phyloP scores from a whole-genome alignment of 2,113 vertebrate species.

The Melierax canorus region DNA sequence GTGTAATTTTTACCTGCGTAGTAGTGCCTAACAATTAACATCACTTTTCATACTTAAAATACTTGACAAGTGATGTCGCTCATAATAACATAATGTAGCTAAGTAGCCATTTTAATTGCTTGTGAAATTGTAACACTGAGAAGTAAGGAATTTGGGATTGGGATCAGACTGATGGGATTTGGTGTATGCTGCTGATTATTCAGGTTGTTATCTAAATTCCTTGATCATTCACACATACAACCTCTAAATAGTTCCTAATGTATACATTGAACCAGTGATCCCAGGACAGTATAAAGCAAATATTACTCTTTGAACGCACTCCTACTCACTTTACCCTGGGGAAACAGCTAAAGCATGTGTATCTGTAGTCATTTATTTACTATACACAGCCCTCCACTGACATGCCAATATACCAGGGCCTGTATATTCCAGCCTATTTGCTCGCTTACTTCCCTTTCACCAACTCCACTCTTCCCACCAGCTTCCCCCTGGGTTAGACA shows the following conservation, averaged over 20 bases:
- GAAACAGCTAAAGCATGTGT: background rate
- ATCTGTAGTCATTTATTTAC: background rate
- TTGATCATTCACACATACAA: background rate
- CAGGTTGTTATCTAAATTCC: background rate
- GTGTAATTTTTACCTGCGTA: background rate
- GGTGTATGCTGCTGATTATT: background rate
- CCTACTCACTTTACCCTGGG: background rate
- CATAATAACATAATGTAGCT: background rate
- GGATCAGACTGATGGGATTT: background rate
- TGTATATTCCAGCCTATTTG: background rate
- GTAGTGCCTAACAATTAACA: background rate
- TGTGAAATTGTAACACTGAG: background rate
- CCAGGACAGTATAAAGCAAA: background rate
- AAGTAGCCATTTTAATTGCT: constrained; percentile 27
- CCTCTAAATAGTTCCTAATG: background rate
- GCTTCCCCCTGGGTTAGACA: background rate
- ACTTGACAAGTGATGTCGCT: background rate
- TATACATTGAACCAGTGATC: background rate
- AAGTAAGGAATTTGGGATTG: background rate
- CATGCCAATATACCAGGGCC: background rate
- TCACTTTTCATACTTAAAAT: background rate
- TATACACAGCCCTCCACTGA: background rate
- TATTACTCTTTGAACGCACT: background rate
- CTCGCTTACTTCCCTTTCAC: background rate
- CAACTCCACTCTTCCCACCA: background rate